Evolutionary conservation across 1,140 invertebrate genomes (phyloP).

Genomic region (Pseudomyrmex dendroicus): DNA sequence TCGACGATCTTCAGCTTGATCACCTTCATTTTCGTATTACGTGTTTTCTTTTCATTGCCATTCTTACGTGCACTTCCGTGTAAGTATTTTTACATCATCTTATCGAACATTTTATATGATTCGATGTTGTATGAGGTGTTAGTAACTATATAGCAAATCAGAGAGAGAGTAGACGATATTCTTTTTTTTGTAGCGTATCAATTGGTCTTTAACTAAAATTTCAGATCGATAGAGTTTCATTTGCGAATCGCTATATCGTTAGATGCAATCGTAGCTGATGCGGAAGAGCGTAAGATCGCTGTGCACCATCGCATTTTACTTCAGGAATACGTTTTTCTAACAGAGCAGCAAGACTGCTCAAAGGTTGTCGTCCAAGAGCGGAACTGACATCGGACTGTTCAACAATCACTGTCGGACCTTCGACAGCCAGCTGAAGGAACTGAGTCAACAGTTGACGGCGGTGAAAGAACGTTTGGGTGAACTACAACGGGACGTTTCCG

Average conservation of each 20-base stretch:
- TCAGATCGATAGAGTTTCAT: constrained; percentile 14
- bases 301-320: constrained; percentile 6
- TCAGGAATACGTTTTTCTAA: constrained; percentile 55
- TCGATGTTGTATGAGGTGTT: constrained; percentile 35
- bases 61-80: constrained; percentile 59
- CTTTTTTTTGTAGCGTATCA: constrained; percentile 49
- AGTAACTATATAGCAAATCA: not conserved
- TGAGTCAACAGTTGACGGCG: constrained; percentile 87
- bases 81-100: constrained; percentile 55
- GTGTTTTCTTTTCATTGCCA: constrained; percentile 68
- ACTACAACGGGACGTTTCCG: constrained; percentile 87
- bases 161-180: constrained; percentile 44
- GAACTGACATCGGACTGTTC: constrained; percentile 85
- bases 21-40: constrained; percentile 63
- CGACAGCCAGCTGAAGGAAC: constrained; percentile 87
- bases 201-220: not conserved
- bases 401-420: constrained; percentile 89
- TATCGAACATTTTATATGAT: constrained; percentile 61
- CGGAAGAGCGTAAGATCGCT: not conserved
- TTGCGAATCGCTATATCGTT: constrained; percentile 39
- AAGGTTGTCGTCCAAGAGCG: constrained; percentile 73
- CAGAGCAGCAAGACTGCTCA: constrained; percentile 78
- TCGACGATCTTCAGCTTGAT: constrained; percentile 2
- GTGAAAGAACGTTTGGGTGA: constrained; percentile 89
- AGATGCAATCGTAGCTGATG: constrained; percentile 54